Evolutionary conservation across 2,888 invertebrate genomes (phyloP).

Genomic region (Frankliniella intonsa): DNA sequence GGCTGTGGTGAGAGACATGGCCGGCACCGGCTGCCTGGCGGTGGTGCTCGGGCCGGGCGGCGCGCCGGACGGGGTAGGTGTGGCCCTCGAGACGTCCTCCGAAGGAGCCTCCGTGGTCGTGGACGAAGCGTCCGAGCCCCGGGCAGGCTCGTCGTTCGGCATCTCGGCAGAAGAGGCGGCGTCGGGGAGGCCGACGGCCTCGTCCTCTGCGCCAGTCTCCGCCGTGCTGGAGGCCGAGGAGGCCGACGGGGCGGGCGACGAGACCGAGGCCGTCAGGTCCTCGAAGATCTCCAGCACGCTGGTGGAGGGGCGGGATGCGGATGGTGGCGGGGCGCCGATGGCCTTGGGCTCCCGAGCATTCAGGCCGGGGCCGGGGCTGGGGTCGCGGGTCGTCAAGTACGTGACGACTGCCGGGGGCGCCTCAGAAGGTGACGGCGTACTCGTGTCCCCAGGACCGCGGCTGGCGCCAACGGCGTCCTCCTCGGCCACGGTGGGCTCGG

Average conservation of each 20-base stretch:
- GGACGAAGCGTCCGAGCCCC: background rate
- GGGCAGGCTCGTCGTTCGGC: conserved; percentile 4
- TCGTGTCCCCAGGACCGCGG: background rate
- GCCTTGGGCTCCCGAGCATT: background rate
- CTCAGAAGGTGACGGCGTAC: background rate
- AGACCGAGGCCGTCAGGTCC: background rate
- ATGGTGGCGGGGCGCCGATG: background rate
- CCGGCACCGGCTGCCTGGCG: background rate
- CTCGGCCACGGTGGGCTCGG: background rate
- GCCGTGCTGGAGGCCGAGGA: background rate
- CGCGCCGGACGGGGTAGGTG: background rate
- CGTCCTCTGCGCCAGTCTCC: background rate
- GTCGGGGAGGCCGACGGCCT: background rate
- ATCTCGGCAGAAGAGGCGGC: background rate
- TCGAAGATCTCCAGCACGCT: conserved; percentile 3
- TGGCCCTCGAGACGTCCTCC: background rate
- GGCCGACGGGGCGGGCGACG: background rate
- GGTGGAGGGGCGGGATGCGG: background rate
- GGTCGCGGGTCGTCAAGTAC: background rate
- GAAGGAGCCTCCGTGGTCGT: background rate
- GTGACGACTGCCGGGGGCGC: background rate
- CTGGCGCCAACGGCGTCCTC: background rate
- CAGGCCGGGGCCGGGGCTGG: background rate
- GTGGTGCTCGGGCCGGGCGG: background rate
- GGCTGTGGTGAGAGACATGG: background rate